phyloP scores from a whole-genome alignment of 1,140 invertebrate species.

The Arctopsyche grandis region DNA sequence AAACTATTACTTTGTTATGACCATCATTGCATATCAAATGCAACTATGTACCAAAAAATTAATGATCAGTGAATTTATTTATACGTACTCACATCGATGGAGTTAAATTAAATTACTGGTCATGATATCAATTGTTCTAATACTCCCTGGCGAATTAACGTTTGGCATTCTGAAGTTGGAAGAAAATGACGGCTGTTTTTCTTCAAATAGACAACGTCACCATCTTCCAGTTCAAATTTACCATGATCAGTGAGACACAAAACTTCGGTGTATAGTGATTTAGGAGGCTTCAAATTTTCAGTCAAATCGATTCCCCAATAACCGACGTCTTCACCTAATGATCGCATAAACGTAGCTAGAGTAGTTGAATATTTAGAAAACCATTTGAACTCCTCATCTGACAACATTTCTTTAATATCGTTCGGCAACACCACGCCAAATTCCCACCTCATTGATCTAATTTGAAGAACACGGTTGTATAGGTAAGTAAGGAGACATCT shows the following conservation, averaged over 20 bases:
- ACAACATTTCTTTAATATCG: slow-evolving; percentile 84
- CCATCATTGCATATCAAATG: no score
- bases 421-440: slow-evolving; percentile 89
- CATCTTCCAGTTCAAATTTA: slow-evolving; percentile 93
- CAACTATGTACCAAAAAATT: no score
- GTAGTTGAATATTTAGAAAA: slow-evolving; percentile 89
- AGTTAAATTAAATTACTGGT: no score
- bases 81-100: no score
- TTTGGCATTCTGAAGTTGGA: slow-evolving; percentile 88
- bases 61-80: no score
- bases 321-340: slow-evolving; percentile 78
- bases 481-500: slow-evolving; percentile 90
- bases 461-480: slow-evolving; percentile 82
- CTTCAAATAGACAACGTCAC: slow-evolving; percentile 86
- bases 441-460: slow-evolving; percentile 90
- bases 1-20: no score
- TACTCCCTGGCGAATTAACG: slow-evolving; percentile 91
- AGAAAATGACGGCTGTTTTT: slow-evolving; percentile 94
- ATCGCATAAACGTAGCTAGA: slow-evolving; percentile 89
- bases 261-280: slow-evolving; percentile 92
- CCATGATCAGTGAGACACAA: slow-evolving; percentile 91
- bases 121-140: slow-evolving; percentile 77
- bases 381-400: slow-evolving; percentile 86
- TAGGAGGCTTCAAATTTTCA: slow-evolving; percentile 90
- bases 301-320: slow-evolving; percentile 85